Evolutionary conservation across 2,113 vertebrate species (phyloP).

Genomic region (Mirza zaza): DNA sequence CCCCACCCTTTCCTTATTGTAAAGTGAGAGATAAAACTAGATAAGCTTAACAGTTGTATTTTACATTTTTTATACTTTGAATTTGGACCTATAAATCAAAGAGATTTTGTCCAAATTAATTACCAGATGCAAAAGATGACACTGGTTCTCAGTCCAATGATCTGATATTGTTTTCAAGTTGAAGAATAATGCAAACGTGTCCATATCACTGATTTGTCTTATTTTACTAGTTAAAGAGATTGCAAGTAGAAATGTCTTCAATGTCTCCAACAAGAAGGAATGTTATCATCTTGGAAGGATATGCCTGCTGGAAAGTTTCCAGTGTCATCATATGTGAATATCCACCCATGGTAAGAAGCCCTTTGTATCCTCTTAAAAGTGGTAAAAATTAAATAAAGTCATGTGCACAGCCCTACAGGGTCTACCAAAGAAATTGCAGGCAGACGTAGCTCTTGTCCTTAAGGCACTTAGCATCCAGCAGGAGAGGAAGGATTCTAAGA

Average conservation of each 20-base stretch:
- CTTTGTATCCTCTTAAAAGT: neutral
- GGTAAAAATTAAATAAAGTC: neutral
- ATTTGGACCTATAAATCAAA: neutral
- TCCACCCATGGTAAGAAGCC: neutral
- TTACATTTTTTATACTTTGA: neutral
- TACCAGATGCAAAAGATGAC: neutral
- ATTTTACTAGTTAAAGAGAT: neutral
- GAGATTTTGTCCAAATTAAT: constrained; percentile 1
- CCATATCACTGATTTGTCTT: neutral
- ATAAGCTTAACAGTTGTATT: neutral
- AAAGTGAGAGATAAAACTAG: neutral
- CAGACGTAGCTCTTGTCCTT: neutral
- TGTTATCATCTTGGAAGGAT: neutral
- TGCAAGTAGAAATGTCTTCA: constrained; percentile 1
- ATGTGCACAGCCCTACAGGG: neutral
- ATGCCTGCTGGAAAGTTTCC: neutral
- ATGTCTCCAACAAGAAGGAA: neutral
- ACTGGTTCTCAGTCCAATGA: neutral
- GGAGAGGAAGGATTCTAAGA: neutral
- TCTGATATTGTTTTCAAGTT: neutral
- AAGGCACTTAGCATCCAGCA: neutral
- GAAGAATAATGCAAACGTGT: neutral
- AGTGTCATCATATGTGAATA: neutral
- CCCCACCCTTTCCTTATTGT: neutral
- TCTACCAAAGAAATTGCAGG: neutral